These are phyloP conservation scores for Drosophila ohnishii DNA, from an alignment of 1,140 invertebrate genomes.

Conservation along the genomic window DNA sequence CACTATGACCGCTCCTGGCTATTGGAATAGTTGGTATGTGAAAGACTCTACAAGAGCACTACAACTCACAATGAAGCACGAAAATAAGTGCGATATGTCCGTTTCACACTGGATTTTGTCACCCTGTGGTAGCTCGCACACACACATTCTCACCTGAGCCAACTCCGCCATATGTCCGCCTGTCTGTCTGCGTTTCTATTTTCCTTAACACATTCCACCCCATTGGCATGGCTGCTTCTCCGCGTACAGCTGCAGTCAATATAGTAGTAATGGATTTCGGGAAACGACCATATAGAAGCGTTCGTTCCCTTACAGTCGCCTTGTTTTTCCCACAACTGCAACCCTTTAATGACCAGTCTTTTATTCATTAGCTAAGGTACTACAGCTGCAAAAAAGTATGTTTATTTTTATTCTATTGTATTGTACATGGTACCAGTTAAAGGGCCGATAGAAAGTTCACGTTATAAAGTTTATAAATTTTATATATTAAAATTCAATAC, in stretches of 20 bases:
- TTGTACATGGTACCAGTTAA: too few relatives aligned
- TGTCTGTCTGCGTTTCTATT: slow-evolving; percentile 45
- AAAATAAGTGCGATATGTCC: slow-evolving; percentile 42
- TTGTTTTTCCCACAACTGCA: slow-evolving; percentile 33
- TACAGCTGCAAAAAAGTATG: too few relatives aligned
- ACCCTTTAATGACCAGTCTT: background rate
- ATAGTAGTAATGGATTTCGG: slow-evolving; percentile 19
- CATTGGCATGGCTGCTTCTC: slow-evolving; percentile 55
- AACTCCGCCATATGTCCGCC: slow-evolving; percentile 71
- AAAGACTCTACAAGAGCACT: slow-evolving; percentile 35
- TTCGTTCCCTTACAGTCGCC: slow-evolving; percentile 29
- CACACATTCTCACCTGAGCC: slow-evolving; percentile 66
- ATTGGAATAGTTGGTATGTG: slow-evolving; percentile 65
- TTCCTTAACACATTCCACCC: slow-evolving; percentile 69
- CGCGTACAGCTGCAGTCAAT: slow-evolving; percentile 44
- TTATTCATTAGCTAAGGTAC: background rate
- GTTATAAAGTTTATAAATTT: too few relatives aligned
- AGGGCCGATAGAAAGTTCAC: too few relatives aligned
- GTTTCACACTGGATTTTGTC: slow-evolving; percentile 63
- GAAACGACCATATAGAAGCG: slow-evolving; percentile 10
- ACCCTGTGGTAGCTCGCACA: slow-evolving; percentile 49
- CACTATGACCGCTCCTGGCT: slow-evolving; percentile 55
- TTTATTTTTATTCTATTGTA: background rate
- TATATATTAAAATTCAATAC: background rate
- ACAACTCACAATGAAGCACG: slow-evolving; percentile 7